Base-by-base conservation (phyloP, 2,797 vertebrate genomes). In the Esox lucius region DNA sequence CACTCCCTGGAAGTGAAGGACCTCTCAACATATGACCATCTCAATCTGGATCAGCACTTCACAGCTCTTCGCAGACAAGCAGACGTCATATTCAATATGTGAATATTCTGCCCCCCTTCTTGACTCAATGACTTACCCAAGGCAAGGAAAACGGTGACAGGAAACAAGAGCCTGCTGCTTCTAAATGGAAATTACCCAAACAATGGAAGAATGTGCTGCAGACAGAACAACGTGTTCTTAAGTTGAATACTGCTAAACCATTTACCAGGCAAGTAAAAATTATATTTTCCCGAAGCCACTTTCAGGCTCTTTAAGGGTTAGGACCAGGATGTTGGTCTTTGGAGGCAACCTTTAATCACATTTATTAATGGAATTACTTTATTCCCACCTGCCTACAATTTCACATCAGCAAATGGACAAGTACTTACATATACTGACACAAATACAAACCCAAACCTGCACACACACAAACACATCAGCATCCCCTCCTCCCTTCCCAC, bases 311-410 rank as follows among this genome's bases (percentile, higher is more conserved):
- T 13, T 46, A 46, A 46, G 12, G 42, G 42, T 81, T 31, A 17
- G 84, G 53, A 59, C 89, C 86, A 86, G 85, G 83, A 91, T 87
- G 87, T 86, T 81, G 84, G 85, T 88, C 87, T 91, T 87, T 87
- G 87, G 82, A 66, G 62, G 72, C 76, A 75, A 83, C 79, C 83
- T 88, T 85, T 87, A 88, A 89, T 90, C 89, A 82, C 89, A 92
- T 90, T 90, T 78, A 89, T 91, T 86, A 91, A 81, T 83, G 79
- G 82, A 84, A 91, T 91, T 78, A 90, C 68, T 82, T 79, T 85
- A 80, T 91, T 85, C 80, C 75, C 71, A 15, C 13, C 62, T 17
- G 62, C 13, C 11, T 62, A 12, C 61, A 13, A 64, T 64, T 64
- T 64, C 9, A 64, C 61, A 64, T 64, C 24, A 64, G 61, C 61